Conservation (phyloP, 2,888 invertebrate species). For the Chymomyza caudatula region DNA sequence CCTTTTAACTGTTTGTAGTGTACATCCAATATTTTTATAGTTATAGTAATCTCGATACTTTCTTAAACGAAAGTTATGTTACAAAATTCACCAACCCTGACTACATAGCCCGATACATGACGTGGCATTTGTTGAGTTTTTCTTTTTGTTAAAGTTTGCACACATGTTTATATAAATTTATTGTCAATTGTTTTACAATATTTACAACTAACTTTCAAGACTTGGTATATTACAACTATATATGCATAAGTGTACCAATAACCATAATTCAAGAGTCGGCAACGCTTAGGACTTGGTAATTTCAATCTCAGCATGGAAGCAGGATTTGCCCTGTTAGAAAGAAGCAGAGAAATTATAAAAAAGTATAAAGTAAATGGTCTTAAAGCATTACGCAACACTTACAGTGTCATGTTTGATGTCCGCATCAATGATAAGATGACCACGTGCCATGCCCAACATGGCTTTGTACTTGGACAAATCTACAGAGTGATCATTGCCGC, state of each 20-base stretch:
- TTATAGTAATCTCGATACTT: too few relatives aligned
- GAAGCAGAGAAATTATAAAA: not conserved
- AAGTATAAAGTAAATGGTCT: not conserved
- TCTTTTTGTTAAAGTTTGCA: not conserved
- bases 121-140: too few relatives aligned
- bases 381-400: conserved; percentile 42
- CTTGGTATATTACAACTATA: conserved; percentile 40
- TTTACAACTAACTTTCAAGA: conserved; percentile 50
- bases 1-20: too few relatives aligned
- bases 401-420: conserved; percentile 78
- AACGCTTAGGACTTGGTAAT: conserved; percentile 64
- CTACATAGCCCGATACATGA: too few relatives aligned
- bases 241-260: not conserved
- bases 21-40: too few relatives aligned
- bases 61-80: too few relatives aligned
- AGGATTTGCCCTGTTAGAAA: conserved; percentile 75
- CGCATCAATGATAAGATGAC: conserved; percentile 74
- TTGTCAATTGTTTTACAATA: conserved; percentile 8
- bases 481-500: conserved; percentile 74
- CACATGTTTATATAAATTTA: not conserved
- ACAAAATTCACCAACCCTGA: too few relatives aligned
- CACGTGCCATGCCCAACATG: conserved; percentile 77
- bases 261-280: not conserved
- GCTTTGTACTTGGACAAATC: conserved; percentile 78
- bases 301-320: conserved; percentile 73